Evolutionary conservation across 2,888 invertebrate genomes (phyloP), one percentile per base, ranked within the genome.

Genomic region (Cephonodes hylas): DNA sequence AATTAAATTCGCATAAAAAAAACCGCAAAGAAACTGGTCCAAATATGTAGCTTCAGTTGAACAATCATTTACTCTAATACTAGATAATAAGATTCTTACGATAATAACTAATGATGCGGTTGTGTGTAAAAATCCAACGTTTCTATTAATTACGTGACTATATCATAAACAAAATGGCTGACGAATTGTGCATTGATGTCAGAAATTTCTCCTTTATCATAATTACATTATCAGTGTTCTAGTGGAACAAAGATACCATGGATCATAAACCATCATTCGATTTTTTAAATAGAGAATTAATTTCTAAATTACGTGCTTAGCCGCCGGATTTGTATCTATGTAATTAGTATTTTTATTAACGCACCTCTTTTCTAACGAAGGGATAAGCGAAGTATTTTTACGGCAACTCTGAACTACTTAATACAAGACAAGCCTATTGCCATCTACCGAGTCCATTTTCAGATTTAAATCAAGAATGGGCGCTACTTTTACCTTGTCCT

Each of bases 21-120:
- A 73, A 80, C 79, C 79, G 64, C 80, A 76, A 46, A 45, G 13
- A 64, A 77, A 80, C 79, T 57, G 27, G 15, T 48, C 7, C 60
- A 65, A 73, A 72, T 75, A 58, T 58, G 58, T 23, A 53, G 25
- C 42, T 53, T 53, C 67, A 63, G 63, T 76, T 70, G 65, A 60
- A 48, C 66, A 69, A 63, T 72, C 72, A 73, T 74, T 44, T 44
- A 4, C 15, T 27, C 15, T 53, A 31, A 27, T 15, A 53, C 61
- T 38, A 59, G 63, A 63, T 63, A 63, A 59, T 56, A 58, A 46
- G 23, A 25, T 44, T 60, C 31, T 57, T 15, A 27, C 34, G 58
- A 63, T 63, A 60, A 59, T 57, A 60, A 34, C 59, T 59, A 63
- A 59, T 23, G 59, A 59, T 63, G 63, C 56, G 45, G 59, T 63